Base-by-base conservation (phyloP, 2,888 invertebrate genomes). In the Globia sparganii region DNA sequence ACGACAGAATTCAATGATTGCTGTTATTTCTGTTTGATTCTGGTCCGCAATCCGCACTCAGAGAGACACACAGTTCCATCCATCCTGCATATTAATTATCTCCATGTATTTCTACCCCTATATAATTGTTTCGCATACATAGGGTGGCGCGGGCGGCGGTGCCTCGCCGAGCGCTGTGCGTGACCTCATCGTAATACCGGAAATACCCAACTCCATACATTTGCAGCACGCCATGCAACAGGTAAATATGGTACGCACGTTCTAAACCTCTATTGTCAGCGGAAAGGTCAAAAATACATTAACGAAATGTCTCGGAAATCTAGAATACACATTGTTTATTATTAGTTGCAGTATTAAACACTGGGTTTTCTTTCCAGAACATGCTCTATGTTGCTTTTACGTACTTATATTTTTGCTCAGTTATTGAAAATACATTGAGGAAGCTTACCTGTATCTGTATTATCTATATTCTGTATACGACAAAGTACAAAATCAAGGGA, bases 211-310 rank as follows among this genome's bases (percentile, higher is more conserved):
- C 90, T 91, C 96, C 62, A 94, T 96, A 78, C 94, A 96, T 72
- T 91, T 97, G 84, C 97, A 97, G 89, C 97, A 97, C 80, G 95
- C 97, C 66, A 96, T 97, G 88, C 97, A 97, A 81, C 97, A 97
- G 95, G 97, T 96, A 89, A 84, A 69, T 76, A 53, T 84, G 72
- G 62, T 75, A 82, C 62, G 31, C 67, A 49, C 15, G 46, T 75
- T 81, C 28, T n/a, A n/a, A 53, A 56, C 53, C 11, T 56, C 11
- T n/a, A 53, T 71, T 62, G 28, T 43, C 2, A 5, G 9, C 0
- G 1, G 62, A 37, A 53, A 65, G 0, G 13, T 59, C 65, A 21
- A 31, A 74, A 73, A 66, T 34, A 34, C 18, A n/a, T 21, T 3
- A 1, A 1, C 4, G 6, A 66, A 34, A 34, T 40, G 5, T 37